Base-by-base conservation (phyloP, 1,140 invertebrate genomes). In the Metopolophium dirhodum region DNA sequence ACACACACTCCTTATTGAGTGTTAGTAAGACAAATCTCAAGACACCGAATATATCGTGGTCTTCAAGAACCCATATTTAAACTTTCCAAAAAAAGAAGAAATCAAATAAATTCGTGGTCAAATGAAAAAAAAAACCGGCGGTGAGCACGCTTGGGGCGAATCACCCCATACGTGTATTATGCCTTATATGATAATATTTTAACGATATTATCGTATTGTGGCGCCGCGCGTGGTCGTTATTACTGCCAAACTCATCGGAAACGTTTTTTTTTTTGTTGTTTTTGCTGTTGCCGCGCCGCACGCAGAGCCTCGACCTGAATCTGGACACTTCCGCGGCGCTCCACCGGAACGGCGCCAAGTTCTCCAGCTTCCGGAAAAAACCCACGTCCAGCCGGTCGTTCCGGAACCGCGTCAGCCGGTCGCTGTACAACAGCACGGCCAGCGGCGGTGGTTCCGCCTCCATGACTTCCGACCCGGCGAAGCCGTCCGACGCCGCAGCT, bases 321-420 rank as follows among this genome's bases (percentile, higher is more conserved):
- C 30, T 94, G 26, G n/a, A 57, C 7, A 18, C 82, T 14, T 92
- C 90, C 26, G 7, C 89, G 0, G 22, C 22, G 14, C 30, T 92
- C 41, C 89, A 94, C 47, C 35, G 82, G 23, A 90, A 92, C 54
- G 93, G 89, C 8, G 94, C 94, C 26, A 94, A 94, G 77, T 94
- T 94, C 77, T 94, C 94, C 30, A 94, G 94, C 41, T 94, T 94
- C n/a, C 93, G 94, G n/a, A 94, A 94, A 54, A 94, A 94, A 18
- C 91, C 94, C 77, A 54, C 91, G 30, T 90, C 94, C 26, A 94
- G 94, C 22, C 94, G 94, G 90, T 94, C 94, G 30, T 94, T 94
- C 30, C 91, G 94, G 41, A 94, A 86, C 22, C 94, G 94, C 9
- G 94, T 94, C 20, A 94, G 94, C 85, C 51, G 94, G 14, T 94